These are phyloP conservation scores for Drosophila demipolita DNA, from an alignment of 2,888 invertebrate genomes.

Conservation along the genomic window DNA sequence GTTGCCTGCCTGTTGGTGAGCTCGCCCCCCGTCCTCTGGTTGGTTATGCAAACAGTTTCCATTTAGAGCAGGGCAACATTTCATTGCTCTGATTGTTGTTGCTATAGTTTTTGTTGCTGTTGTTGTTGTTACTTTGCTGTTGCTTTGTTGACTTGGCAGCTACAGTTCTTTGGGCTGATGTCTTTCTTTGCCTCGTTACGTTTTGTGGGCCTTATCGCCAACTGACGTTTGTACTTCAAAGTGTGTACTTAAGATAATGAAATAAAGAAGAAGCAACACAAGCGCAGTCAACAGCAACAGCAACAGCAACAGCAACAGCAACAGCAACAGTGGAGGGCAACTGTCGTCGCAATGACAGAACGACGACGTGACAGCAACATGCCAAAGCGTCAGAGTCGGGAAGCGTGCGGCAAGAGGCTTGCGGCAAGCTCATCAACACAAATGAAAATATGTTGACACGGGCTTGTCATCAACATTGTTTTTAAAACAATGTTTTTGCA, in stretches of 20 bases:
- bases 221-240: conserved; percentile 82
- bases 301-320: neutral
- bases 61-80: conserved; percentile 64
- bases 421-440: conserved; percentile 26
- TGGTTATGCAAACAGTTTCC: conserved; percentile 73
- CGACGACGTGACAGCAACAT: conserved; percentile 32
- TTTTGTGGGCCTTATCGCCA: conserved; percentile 67
- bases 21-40: conserved; percentile 16
- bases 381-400: conserved; percentile 17
- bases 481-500: conserved; percentile 23
- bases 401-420: conserved; percentile 31
- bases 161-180: conserved; percentile 40
- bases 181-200: conserved; percentile 61
- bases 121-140: conserved; percentile 19
- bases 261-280: conserved; percentile 42
- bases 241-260: conserved; percentile 81
- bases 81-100: conserved; percentile 56
- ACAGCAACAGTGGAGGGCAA: conserved; percentile 11
- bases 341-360: conserved; percentile 37
- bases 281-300: conserved; percentile 9
- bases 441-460: conserved; percentile 50
- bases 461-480: conserved; percentile 46
- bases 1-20: conserved; percentile 19
- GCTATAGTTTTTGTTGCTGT: conserved; percentile 33
- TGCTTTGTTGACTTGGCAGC: conserved; percentile 61